Percentiles rank a stretch among this genome's conserved stretches.
Evolutionary conservation across 2,113 vertebrate genomes (phyloP).

Genomic region (Syngnathus typhle): DNA sequence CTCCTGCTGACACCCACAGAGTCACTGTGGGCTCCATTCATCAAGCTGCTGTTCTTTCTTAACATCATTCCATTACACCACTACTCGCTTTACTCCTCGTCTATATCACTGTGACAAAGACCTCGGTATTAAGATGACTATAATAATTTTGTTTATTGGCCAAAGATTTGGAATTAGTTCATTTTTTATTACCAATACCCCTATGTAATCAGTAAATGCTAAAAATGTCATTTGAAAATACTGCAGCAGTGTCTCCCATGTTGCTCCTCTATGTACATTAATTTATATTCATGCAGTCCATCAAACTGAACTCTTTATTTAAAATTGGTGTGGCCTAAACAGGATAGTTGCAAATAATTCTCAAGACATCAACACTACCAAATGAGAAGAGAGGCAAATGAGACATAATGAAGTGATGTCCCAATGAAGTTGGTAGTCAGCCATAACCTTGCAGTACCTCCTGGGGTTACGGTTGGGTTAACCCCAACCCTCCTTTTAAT

Average conservation of each 20-base stretch:
- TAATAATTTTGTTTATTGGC: not conserved
- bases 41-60: constrained; percentile 55
- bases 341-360: not conserved
- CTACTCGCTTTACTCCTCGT: constrained; percentile 67
- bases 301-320: not conserved
- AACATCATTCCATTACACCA: constrained; percentile 62
- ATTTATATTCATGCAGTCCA: not conserved
- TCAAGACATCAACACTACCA: not conserved
- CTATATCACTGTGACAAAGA: constrained; percentile 39
- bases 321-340: not conserved
- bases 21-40: constrained; percentile 53
- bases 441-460: constrained; percentile 26
- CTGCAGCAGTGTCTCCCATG: not conserved
- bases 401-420: constrained; percentile 2
- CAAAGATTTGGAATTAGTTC: not conserved
- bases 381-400: not conserved
- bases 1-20: constrained; percentile 50
- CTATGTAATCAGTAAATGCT: not conserved
- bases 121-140: not conserved
- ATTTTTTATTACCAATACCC: not conserved
- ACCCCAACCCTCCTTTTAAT: constrained; percentile 4
- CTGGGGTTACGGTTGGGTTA: not conserved
- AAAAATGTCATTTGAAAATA: not conserved
- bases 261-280: not conserved
- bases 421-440: not conserved